phyloP scores from a whole-genome alignment of 2,113 vertebrate species.

The Triplophysa siluroides region DNA sequence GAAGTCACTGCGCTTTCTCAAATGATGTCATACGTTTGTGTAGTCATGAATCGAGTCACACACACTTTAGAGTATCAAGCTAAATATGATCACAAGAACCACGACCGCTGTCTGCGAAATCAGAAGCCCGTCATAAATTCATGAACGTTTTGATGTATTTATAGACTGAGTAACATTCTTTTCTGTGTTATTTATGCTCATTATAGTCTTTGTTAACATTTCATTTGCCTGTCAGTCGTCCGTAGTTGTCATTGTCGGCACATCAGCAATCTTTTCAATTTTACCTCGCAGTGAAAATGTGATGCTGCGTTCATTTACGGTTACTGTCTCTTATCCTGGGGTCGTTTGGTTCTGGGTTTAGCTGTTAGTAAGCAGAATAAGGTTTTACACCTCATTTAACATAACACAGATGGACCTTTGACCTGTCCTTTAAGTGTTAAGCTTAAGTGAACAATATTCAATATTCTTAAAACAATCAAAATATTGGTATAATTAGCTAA shows the following conservation, averaged over 20 bases:
- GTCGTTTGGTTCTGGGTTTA: neutral
- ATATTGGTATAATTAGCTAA: neutral
- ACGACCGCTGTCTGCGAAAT: neutral
- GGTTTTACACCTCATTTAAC: neutral
- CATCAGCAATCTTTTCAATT: neutral
- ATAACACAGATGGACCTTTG: constrained; percentile 9
- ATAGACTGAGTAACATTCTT: neutral
- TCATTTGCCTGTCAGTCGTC: neutral
- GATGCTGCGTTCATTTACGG: neutral
- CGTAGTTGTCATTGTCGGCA: too few relatives aligned
- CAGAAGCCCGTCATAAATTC: too few relatives aligned
- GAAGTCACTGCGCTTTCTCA: neutral
- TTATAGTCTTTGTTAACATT: too few relatives aligned
- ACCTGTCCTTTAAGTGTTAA: too few relatives aligned
- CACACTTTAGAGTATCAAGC: neutral
- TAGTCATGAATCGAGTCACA: neutral
- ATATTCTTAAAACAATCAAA: neutral
- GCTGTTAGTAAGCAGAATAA: neutral
- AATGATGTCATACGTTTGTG: neutral
- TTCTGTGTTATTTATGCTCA: neutral
- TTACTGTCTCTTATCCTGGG: neutral
- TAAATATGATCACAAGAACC: neutral
- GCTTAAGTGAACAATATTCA: neutral
- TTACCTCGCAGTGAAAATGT: neutral
- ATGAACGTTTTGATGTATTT: too few relatives aligned